Evolutionary conservation across 2,888 invertebrate genomes (phyloP).

Genomic region (Tenodera sinensis): DNA sequence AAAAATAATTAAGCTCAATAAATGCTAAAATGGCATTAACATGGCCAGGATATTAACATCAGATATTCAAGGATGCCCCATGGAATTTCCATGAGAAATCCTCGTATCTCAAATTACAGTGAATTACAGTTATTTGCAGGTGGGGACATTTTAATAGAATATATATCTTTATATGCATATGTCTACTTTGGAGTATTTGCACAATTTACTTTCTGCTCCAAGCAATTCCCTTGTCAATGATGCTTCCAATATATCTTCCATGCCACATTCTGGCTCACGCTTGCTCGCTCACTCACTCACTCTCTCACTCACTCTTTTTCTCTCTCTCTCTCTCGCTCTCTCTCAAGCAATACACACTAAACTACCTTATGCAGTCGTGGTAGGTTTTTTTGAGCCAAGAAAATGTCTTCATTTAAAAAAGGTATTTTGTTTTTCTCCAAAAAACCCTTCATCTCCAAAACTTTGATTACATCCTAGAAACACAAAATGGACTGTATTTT

Average conservation of each 20-base stretch:
- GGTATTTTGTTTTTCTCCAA: neutral
- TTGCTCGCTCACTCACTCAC: too few relatives aligned
- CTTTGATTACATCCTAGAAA: conserved; percentile 7
- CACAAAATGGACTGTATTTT: conserved; percentile 17
- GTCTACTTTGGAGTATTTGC: conserved; percentile 25
- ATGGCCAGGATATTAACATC: conserved; percentile 17
- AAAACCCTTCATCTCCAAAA: neutral
- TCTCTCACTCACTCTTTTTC: too few relatives aligned
- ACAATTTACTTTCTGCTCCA: conserved; percentile 21
- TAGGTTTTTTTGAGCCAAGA: neutral
- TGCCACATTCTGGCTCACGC: conserved; percentile 11
- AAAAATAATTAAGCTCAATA: conserved; percentile 11
- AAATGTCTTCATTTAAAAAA: neutral
- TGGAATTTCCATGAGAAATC: neutral
- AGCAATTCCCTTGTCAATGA: conserved; percentile 13
- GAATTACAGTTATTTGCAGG: conserved; percentile 19
- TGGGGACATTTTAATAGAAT: neutral
- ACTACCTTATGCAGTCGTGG: neutral
- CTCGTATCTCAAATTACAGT: conserved; percentile 19
- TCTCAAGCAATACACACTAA: neutral
- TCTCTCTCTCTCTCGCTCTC: too few relatives aligned
- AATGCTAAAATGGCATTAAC: conserved; percentile 15
- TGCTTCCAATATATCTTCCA: neutral
- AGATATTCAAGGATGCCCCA: neutral
- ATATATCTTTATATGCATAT: conserved; percentile 20